Base-by-base conservation (phyloP, 1,140 invertebrate genomes). In the Oreohelix idahoensis region DNA sequence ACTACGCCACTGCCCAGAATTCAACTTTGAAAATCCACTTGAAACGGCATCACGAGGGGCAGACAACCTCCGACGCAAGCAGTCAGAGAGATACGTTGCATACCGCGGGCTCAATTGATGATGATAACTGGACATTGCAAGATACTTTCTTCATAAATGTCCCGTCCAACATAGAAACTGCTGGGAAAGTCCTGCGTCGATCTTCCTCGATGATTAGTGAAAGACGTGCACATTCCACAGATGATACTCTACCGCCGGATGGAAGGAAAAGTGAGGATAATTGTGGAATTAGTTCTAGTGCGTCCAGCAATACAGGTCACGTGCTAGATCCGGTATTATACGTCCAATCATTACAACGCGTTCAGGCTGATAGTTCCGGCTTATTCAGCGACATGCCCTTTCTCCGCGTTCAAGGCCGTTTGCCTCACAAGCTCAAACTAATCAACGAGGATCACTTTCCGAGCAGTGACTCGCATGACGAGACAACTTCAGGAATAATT, bases 1-100 rank as follows among this genome's bases (percentile, higher is more conserved):
- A 92, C 79, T 93, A 93, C 88, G 91, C 92, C 20, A 93, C 92
- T 32, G 92, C 92, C 20, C 92, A 93, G 84, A 93, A 92, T 83
- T 92, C 91, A 75, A 93, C 92, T 0, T 86, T 93, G 11, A 92
- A 92, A 74, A 91, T 93, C 39, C 79, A 80, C 29, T n/a, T 80
- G 23, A 80, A 80, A 29, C 66, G 79, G 11, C 79, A 80, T 51
- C 79, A 80, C 42, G 79, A 80, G 20, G 42, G 66, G 15, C 77
- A 79, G 35, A 20, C 29, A 38, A 26, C 38, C 29, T 66, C 36
- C 1, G 51, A 58, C 4, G 5, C 11, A 38, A 69, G 58, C 58
- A 35, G 58, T 1, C 4, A 23, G 17, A 36, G 36, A 53, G 74
- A 51, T 13, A 45, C 1, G 29, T 23, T 4, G 17, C 74, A 49